Percentiles rank a stretch among this genome's conserved stretches.
Evolutionary conservation across 2,888 invertebrate species (phyloP).

Genomic region (Ctena decussata): DNA sequence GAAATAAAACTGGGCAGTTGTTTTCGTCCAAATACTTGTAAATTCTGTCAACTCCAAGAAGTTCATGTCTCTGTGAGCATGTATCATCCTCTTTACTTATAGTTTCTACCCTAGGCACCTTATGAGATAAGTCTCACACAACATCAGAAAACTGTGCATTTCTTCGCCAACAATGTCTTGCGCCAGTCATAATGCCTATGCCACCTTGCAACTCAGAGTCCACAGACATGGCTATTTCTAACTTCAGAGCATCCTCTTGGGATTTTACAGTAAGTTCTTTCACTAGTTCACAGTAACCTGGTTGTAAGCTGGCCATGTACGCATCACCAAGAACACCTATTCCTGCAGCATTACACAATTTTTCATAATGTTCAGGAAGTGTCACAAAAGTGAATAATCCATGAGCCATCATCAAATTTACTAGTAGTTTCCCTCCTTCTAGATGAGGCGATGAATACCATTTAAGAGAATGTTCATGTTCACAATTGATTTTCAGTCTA

Average conservation of each 20-base stretch:
- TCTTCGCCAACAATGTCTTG: slow-evolving; percentile 37
- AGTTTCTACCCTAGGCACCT: slow-evolving; percentile 22
- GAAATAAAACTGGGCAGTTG: slow-evolving; percentile 16
- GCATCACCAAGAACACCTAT: background rate
- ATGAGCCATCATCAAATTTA: slow-evolving; percentile 3
- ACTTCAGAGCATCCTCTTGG: background rate
- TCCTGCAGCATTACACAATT: background rate
- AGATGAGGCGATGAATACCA: slow-evolving; percentile 30
- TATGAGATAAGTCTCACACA: slow-evolving; percentile 1
- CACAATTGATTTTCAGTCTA: background rate
- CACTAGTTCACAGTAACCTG: background rate
- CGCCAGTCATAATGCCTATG: slow-evolving; percentile 29
- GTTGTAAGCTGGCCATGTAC: background rate
- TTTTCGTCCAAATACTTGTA: slow-evolving; percentile 20
- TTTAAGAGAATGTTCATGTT: background rate
- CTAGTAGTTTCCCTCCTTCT: slow-evolving; percentile 10
- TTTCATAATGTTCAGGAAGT: slow-evolving; percentile 19
- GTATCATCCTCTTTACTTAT: slow-evolving; percentile 23
- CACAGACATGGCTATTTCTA: slow-evolving; percentile 19
- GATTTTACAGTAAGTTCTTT: slow-evolving; percentile 5
- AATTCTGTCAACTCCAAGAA: slow-evolving; percentile 2
- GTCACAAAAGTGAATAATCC: slow-evolving; percentile 12
- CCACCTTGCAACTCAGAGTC: background rate
- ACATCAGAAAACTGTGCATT: slow-evolving; percentile 40
- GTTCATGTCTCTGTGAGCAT: slow-evolving; percentile 14